A percentile compares a stretch with the other conserved stretches of the same genome.
Conservation (phyloP, 2,797 vertebrate genomes). For the Yasuhikotakia modesta region DNA sequence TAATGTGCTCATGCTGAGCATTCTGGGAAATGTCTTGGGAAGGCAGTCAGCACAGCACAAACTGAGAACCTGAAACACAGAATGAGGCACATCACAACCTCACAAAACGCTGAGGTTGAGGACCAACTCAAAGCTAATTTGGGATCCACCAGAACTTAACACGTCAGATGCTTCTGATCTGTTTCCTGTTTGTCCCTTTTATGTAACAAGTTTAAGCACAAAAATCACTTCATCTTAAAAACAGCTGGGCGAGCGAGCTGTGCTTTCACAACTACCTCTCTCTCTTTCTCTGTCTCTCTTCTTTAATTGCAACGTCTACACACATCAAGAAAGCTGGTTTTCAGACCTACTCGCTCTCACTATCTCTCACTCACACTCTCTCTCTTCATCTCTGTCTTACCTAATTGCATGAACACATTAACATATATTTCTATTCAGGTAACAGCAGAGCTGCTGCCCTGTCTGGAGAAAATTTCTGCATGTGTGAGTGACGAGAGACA, state of each 20-base stretch:
- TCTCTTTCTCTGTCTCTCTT: constrained; percentile 12
- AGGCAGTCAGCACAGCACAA: too few relatives aligned
- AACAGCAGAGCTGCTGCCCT: constrained; percentile 30
- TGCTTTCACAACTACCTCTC: constrained; percentile 12
- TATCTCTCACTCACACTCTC: neutral
- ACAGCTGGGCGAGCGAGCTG: constrained; percentile 4
- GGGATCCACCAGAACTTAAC: constrained; percentile 35
- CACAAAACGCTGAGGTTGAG: neutral
- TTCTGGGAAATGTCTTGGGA: too few relatives aligned
- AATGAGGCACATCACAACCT: too few relatives aligned
- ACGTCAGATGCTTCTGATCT: constrained; percentile 3
- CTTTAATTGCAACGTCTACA: constrained; percentile 39
- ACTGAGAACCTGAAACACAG: too few relatives aligned
- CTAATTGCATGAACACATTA: constrained; percentile 40
- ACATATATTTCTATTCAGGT: constrained; percentile 42
- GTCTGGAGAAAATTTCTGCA: constrained; percentile 34
- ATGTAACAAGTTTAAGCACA: constrained; percentile 36
- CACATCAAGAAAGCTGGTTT: constrained; percentile 40
- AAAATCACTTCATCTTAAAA: constrained; percentile 35
- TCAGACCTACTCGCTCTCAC: constrained; percentile 16
- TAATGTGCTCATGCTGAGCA: too few relatives aligned
- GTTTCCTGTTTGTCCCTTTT: constrained; percentile 31
- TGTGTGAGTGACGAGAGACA: constrained; percentile 33
- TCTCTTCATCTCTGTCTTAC: constrained; percentile 28
- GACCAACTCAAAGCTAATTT: constrained; percentile 37